phyloP scores from a whole-genome alignment of 2,888 invertebrate species.

The Cataglyphis rosenhaueri region DNA sequence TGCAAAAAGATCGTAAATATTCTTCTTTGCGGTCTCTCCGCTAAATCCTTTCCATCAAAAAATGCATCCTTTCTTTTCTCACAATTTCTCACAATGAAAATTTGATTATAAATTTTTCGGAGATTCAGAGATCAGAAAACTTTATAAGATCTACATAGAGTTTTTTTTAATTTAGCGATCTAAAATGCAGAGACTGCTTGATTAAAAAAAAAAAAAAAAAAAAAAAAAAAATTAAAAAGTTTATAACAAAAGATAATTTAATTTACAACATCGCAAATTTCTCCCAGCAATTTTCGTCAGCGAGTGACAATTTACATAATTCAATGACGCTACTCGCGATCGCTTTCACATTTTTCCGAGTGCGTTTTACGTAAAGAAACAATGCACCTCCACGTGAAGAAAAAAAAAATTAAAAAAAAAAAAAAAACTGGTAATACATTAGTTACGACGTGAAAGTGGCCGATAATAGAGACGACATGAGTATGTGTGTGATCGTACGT shows the following conservation, averaged over 20 bases:
- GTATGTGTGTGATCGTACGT: slow-evolving; percentile 23
- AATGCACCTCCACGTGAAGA: slow-evolving; percentile 6
- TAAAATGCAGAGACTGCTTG: not conserved
- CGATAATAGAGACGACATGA: slow-evolving; percentile 16
- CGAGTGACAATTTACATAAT: slow-evolving; percentile 17
- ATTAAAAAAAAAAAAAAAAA: not conserved
- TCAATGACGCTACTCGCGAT: slow-evolving; percentile 5
- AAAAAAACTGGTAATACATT: not conserved
- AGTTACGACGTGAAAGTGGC: slow-evolving; percentile 41
- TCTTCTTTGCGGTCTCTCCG: slow-evolving; percentile 24
- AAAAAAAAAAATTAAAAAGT: not conserved
- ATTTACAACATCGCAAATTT: slow-evolving; percentile 1
- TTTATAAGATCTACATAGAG: not conserved
- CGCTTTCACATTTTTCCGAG: slow-evolving; percentile 43
- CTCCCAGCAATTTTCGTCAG: not conserved
- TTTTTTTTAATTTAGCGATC: not conserved
- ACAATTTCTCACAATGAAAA: slow-evolving; percentile 3
- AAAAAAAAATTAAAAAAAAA: not conserved
- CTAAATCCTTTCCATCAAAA: not conserved
- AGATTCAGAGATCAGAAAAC: not conserved
- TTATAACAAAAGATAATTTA: not conserved
- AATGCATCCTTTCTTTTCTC: not conserved
- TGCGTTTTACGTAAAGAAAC: slow-evolving; percentile 41
- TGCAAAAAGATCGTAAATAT: slow-evolving; percentile 44
- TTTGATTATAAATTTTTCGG: slow-evolving; percentile 11